These are phyloP conservation scores for Macrosteles quadrilineatus DNA, from an alignment of 1,140 invertebrate species.

Conservation along the genomic window DNA sequence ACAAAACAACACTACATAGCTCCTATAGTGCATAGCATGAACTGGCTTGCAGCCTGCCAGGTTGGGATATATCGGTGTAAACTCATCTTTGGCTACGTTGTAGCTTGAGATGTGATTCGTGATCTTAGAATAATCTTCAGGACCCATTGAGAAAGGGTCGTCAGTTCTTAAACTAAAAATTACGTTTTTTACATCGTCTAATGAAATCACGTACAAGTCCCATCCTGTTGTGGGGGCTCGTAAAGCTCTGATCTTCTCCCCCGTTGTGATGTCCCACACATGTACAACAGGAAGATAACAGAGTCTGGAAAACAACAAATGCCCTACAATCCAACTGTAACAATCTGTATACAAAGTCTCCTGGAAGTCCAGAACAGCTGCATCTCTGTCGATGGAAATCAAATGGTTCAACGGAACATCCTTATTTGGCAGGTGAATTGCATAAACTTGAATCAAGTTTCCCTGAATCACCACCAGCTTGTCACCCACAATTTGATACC, in stretches of 20 bases:
- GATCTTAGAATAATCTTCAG: slow-evolving; percentile 2
- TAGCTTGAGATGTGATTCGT: neutral
- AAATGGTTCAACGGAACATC: neutral
- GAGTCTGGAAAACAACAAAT: slow-evolving; percentile 17
- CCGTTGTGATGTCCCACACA: neutral
- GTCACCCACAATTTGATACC: slow-evolving; percentile 11
- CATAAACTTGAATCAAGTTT: neutral
- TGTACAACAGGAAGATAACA: slow-evolving; percentile 8
- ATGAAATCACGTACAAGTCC: slow-evolving; percentile 7
- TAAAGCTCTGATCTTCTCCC: neutral
- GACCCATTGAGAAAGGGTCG: neutral
- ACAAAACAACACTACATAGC: neutral
- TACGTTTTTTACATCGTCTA: neutral
- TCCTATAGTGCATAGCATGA: neutral
- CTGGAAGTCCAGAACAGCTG: neutral
- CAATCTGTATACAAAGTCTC: slow-evolving; percentile 11
- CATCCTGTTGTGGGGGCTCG: neutral
- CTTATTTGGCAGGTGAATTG: neutral
- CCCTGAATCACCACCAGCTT: slow-evolving; percentile 17
- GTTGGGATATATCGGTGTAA: neutral
- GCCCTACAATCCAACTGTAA: slow-evolving; percentile 14
- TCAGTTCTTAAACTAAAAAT: slow-evolving; percentile 11
- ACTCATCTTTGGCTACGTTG: slow-evolving; percentile 15
- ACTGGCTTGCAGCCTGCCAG: slow-evolving; percentile 11
- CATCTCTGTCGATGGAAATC: slow-evolving; percentile 1